Base-by-base conservation (phyloP, 2,113 vertebrate genomes). In the Edolisoma coerulescens region DNA sequence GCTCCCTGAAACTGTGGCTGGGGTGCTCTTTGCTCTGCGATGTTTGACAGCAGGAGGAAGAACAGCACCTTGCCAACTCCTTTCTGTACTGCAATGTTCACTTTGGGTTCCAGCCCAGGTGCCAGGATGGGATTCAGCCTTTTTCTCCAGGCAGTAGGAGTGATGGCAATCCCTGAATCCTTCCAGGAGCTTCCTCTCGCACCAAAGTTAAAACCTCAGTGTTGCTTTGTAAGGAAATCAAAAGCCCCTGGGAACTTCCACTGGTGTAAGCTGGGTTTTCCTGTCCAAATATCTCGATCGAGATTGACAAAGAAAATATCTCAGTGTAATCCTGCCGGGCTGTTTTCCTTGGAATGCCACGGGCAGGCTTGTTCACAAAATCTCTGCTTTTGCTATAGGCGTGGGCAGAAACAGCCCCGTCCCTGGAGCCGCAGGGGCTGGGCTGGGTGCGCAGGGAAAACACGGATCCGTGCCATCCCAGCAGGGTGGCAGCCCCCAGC, bases 321-420 rank as follows among this genome's bases (percentile, higher is more conserved):
- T 95, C 84, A 17, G 84, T 57, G 90, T 79, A 94, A 95, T 97
- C 96, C 96, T 67, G 71, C 87, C 3, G 91, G 73, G 95, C 95
- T 98, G 93, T 98, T 98, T 98, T 98, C 94, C 60, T 97, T 98
- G 98, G 97, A 98, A 91, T 88, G 64, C 95, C 76, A 49, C 7
- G 10, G 93, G 91, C 95, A 90, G 95, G 47, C 96, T 95, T 87
- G 95, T 94, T 98, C 96, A 90, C 93, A 96, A 97, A 97, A 87
- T 92, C 97, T 94, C 95, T 97, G 95, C 97, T 97, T 97, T 96
- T 96, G 95, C 95, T 97, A 77, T 93, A 97, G 97, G 97, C 94
- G 89, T 97, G 61, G 96, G 94, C 94, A 95, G 96, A 96, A 97
- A 97, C 97, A 97, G 95, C 69, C 92, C 90, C 32, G 33, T 77